Conservation (phyloP, 2,888 invertebrate species). For the Amiota mariae region DNA sequence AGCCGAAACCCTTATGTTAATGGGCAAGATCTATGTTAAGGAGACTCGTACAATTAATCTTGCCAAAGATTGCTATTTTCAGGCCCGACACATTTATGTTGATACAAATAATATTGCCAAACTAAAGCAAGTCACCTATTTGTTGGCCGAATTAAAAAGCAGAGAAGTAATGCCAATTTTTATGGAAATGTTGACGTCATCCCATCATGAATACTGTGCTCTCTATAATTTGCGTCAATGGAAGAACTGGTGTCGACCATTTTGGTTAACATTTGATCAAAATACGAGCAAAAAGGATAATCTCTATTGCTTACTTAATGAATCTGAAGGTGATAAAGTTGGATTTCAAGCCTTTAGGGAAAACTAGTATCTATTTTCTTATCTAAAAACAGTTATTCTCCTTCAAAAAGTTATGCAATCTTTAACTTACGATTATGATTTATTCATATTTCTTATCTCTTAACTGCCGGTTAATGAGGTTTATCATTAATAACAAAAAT, state of each 20-base stretch:
- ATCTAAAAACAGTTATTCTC: too few species aligned
- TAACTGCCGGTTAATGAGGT: too few species aligned
- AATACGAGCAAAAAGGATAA: conserved; percentile 49
- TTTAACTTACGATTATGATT: too few species aligned
- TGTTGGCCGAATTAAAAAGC: conserved; percentile 63
- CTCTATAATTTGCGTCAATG: conserved; percentile 60
- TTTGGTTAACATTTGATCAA: conserved; percentile 59
- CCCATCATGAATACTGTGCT: conserved; percentile 50
- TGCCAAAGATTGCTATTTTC: conserved; percentile 58
- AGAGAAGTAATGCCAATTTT: conserved; percentile 63
- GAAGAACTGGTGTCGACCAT: conserved; percentile 63
- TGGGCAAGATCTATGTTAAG: conserved; percentile 58
- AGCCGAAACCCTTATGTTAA: conserved; percentile 54
- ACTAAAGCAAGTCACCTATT: conserved; percentile 55
- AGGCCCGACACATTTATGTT: conserved; percentile 59
- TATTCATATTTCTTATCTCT: too few species aligned
- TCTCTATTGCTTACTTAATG: conserved; percentile 58
- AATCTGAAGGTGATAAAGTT: conserved; percentile 22
- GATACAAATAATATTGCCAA: conserved; percentile 55
- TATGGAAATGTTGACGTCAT: conserved; percentile 61
- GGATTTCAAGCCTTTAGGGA: not conserved
- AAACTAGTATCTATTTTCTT: not conserved
- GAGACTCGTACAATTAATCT: conserved; percentile 47
- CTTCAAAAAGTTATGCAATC: too few species aligned
- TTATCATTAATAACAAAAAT: too few species aligned